phyloP scores from a whole-genome alignment of 2,113 vertebrate species.

The Deroptyus accipitrinus region DNA sequence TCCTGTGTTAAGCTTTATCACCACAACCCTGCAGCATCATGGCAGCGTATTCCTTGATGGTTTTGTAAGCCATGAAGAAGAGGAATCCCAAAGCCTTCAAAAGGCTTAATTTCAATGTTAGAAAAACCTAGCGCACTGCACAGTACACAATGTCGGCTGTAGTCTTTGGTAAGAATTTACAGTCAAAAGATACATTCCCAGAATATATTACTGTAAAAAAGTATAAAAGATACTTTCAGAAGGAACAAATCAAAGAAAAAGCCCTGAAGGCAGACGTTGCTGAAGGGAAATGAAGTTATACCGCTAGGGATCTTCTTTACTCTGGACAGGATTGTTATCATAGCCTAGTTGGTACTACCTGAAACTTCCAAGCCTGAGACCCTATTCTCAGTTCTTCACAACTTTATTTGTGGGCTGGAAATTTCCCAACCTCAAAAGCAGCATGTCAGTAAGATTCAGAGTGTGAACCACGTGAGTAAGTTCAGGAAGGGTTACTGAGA shows the following conservation, averaged over 20 bases:
- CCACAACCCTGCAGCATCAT: not conserved
- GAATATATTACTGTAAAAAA: not conserved
- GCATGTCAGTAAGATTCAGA: not conserved
- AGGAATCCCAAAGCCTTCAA: not conserved
- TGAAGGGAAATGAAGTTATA: not conserved
- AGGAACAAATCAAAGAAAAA: not conserved
- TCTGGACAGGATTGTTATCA: not conserved
- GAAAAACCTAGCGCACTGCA: not conserved
- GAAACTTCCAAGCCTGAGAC: not conserved
- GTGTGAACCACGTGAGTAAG: not conserved
- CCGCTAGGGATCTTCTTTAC: not conserved
- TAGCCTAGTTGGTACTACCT: not conserved
- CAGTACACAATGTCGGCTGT: not conserved
- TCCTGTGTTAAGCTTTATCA: not conserved
- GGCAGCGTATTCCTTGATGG: not conserved
- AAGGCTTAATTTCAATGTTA: not conserved
- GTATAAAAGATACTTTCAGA: not conserved
- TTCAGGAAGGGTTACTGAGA: conserved; percentile 1
- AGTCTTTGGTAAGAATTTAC: not conserved
- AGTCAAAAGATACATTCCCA: not conserved
- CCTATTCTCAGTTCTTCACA: not conserved
- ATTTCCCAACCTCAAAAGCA: not conserved
- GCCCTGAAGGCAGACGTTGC: not conserved
- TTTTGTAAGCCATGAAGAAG: not conserved
- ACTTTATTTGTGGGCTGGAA: not conserved